Conservation (phyloP, 1,140 invertebrate genomes). For the Plutomurus gul region DNA sequence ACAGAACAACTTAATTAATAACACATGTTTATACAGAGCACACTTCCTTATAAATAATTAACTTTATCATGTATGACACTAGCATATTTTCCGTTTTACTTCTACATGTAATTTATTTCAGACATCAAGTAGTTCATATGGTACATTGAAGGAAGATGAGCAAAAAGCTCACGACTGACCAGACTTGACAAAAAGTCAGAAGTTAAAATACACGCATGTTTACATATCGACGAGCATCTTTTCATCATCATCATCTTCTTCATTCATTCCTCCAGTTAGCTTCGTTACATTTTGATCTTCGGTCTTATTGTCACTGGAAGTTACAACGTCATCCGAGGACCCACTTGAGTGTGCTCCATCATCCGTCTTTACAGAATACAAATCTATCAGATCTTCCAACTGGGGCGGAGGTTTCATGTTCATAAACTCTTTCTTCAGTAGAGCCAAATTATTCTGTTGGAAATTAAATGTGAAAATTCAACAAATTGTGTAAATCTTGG, state of each 20-base stretch:
- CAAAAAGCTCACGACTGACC: slow-evolving; percentile 18
- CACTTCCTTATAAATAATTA: slow-evolving; percentile 3
- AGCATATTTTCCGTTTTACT: neutral
- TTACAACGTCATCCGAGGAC: neutral
- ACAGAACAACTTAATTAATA: neutral
- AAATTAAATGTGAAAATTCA: no score
- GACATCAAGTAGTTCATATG: no score
- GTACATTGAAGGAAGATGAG: neutral
- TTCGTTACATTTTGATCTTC: neutral
- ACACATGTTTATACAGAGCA: slow-evolving; percentile 2
- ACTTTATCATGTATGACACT: neutral
- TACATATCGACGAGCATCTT: slow-evolving; percentile 13
- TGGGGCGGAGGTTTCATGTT: slow-evolving; percentile 60
- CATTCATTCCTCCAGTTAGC: neutral
- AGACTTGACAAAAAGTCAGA: slow-evolving; percentile 7
- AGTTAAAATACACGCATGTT: slow-evolving; percentile 31
- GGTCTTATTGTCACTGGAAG: neutral
- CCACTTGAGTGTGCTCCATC: neutral
- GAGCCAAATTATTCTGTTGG: slow-evolving; percentile 61
- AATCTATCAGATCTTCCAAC: slow-evolving; percentile 53
- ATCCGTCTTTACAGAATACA: neutral
- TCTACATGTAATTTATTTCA: no score
- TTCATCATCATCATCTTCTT: slow-evolving; percentile 13
- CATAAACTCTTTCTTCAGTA: slow-evolving; percentile 60
- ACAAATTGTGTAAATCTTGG: no score